These are phyloP conservation scores for Neosilurus mollespiculum DNA, from an alignment of 2,797 vertebrate species.

Conservation along the genomic window DNA sequence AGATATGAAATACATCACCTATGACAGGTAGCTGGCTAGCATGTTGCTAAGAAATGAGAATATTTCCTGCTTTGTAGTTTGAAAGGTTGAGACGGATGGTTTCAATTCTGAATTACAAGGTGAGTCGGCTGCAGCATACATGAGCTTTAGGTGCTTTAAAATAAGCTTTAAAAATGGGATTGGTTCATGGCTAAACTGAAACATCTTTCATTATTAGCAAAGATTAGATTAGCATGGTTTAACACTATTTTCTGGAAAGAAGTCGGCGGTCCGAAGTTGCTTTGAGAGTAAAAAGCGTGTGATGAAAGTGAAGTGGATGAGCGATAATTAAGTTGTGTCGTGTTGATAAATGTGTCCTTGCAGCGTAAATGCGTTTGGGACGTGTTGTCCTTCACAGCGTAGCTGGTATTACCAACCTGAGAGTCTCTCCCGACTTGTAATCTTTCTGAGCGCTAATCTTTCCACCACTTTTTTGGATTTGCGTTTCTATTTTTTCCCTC, in stretches of 20 bases:
- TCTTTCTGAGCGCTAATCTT: not conserved
- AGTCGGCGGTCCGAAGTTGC: not conserved
- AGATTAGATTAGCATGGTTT: not conserved
- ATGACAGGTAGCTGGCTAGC: too few relatives aligned
- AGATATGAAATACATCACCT: too few relatives aligned
- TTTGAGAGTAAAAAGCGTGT: not conserved
- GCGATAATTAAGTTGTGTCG: not conserved
- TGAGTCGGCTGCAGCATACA: not conserved
- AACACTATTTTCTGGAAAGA: not conserved
- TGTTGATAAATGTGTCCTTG: slow-evolving; percentile 13
- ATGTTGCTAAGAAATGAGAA: too few relatives aligned
- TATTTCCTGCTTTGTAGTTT: too few relatives aligned
- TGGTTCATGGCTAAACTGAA: not conserved
- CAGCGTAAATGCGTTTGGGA: not conserved
- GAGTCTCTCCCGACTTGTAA: not conserved
- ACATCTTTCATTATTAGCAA: not conserved
- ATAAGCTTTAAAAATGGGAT: not conserved
- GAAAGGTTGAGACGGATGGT: too few relatives aligned
- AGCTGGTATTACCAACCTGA: not conserved
- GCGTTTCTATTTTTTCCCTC: not conserved
- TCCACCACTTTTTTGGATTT: not conserved
- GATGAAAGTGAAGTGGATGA: not conserved
- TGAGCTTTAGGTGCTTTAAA: not conserved
- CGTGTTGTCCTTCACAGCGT: not conserved
- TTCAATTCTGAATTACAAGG: too few relatives aligned